Conservation (phyloP, 2,797 vertebrate species). For the Centropyge bicolor region DNA sequence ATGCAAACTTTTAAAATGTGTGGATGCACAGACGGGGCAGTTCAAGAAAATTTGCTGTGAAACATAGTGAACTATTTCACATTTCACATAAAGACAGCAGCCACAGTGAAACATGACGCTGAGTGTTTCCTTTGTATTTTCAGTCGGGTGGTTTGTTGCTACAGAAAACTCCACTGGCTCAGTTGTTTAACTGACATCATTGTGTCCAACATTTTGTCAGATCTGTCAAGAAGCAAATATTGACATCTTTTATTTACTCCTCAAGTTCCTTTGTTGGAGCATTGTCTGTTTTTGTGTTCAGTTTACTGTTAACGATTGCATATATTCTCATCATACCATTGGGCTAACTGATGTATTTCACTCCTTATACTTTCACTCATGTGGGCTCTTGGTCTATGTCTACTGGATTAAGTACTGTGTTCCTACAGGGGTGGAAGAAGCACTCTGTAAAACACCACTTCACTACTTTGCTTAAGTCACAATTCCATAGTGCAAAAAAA, state of each 20-base stretch:
- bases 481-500: no score
- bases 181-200: not conserved
- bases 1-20: not conserved
- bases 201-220: not conserved
- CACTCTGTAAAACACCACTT: no score
- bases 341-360: no score
- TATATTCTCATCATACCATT: no score
- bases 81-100: not conserved
- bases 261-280: not conserved
- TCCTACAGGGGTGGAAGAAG: no score
- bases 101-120: not conserved
- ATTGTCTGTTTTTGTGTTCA: no score
- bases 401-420: no score
- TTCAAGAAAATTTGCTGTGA: not conserved
- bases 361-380: no score
- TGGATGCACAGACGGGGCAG: not conserved
- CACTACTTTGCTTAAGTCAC: no score
- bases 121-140: not conserved
- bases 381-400: no score
- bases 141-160: not conserved
- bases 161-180: not conserved
- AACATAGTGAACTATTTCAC: not conserved
- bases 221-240: not conserved
- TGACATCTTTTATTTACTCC: not conserved
- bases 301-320: no score